A percentile compares a stretch with the other conserved stretches of the same genome.
These are phyloP conservation scores for Orchesellides sinensis DNA, from an alignment of 2,888 invertebrate genomes.

Conservation along the genomic window DNA sequence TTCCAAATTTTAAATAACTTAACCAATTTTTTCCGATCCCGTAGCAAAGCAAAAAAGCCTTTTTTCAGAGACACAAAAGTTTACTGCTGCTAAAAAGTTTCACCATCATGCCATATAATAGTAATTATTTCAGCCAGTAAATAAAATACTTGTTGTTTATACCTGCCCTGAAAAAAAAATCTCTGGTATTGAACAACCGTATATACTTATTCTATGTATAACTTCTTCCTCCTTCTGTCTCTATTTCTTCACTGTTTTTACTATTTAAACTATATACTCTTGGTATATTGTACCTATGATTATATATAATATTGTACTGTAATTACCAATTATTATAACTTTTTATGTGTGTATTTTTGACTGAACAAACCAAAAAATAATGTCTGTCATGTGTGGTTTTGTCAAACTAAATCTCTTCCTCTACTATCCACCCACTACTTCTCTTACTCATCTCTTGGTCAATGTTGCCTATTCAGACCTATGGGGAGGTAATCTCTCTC, in stretches of 20 bases:
- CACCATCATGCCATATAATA: conserved; percentile 11
- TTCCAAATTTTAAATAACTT: conserved; percentile 23
- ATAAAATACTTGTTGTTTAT: conserved; percentile 8
- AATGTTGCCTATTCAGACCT: conserved; percentile 75
- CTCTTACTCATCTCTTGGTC: conserved; percentile 72
- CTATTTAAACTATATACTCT: no score
- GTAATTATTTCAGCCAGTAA: conserved; percentile 6
- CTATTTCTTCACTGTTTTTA: conserved; percentile 47
- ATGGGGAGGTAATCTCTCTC: conserved; percentile 75
- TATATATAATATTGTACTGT: conserved; percentile 39
- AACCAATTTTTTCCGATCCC: conserved; percentile 34
- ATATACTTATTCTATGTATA: conserved; percentile 25
- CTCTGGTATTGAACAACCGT: conserved; percentile 37
- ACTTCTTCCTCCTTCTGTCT: conserved; percentile 46
- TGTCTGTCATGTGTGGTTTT: conserved; percentile 65
- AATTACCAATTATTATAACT: conserved; percentile 39
- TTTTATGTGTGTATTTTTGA: conserved; percentile 50
- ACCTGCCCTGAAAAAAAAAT: conserved; percentile 31
- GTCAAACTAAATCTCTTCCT: conserved; percentile 68
- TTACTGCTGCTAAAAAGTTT: conserved; percentile 12
- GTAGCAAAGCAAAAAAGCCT: conserved; percentile 45
- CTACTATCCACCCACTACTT: conserved; percentile 70
- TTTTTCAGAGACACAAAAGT: conserved; percentile 34
- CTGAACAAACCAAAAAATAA: conserved; percentile 51
- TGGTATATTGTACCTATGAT: conserved; percentile 28